Conservation (phyloP, 2,113 vertebrate genomes). For the Elephas maximus region DNA sequence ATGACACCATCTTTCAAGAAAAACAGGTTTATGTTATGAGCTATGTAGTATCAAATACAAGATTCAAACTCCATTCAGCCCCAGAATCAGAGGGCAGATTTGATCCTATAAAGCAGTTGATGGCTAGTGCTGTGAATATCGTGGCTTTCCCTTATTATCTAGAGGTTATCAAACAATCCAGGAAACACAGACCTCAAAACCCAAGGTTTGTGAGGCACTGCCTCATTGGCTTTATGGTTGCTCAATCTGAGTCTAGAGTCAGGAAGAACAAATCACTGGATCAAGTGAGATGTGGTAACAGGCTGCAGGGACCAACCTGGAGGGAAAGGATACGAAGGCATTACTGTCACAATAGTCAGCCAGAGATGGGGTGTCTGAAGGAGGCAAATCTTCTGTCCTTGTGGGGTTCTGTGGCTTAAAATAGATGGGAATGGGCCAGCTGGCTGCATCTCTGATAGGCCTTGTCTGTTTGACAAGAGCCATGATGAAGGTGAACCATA, state of each 20-base stretch:
- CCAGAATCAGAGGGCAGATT: conserved; percentile 34
- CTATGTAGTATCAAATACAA: neutral
- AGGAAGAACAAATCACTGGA: neutral
- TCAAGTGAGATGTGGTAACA: neutral
- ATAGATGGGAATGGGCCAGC: neutral
- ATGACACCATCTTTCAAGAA: neutral
- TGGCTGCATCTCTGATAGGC: neutral
- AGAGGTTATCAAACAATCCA: neutral
- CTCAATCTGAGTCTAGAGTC: conserved; percentile 20
- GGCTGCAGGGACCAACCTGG: neutral
- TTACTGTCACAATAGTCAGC: neutral
- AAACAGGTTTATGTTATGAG: neutral
- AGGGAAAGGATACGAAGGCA: neutral
- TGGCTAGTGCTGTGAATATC: conserved; percentile 38
- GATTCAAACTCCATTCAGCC: neutral
- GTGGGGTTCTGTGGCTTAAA: neutral
- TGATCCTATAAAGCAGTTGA: conserved; percentile 26
- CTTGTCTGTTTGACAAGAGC: conserved; percentile 11
- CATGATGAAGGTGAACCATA: neutral
- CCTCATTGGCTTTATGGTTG: conserved; percentile 9
- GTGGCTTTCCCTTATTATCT: conserved; percentile 55
- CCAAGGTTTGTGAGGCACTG: conserved; percentile 33
- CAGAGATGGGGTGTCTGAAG: neutral
- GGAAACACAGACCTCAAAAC: conserved; percentile 48
- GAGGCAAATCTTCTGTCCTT: neutral